Evolutionary conservation across 2,113 vertebrate species (phyloP).

Genomic region (Podilymbus podiceps): DNA sequence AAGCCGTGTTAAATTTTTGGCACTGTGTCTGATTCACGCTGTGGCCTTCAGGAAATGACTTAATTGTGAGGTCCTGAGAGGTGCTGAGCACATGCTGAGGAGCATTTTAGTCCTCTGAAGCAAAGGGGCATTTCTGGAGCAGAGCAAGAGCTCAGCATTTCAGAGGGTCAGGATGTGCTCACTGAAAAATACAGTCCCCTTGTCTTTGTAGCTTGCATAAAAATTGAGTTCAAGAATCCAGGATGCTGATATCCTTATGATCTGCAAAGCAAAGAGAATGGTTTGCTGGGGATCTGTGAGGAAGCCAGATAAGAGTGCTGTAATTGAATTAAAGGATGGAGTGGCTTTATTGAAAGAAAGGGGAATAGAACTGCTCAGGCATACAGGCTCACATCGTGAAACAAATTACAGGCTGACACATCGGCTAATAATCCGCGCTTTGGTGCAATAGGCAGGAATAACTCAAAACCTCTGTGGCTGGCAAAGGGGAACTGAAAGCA

Average conservation of each 20-base stretch:
- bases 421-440: neutral
- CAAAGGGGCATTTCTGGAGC: neutral
- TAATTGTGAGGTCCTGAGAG: neutral
- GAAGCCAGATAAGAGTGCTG: neutral
- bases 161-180: neutral
- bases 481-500: neutral
- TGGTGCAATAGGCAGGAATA: neutral
- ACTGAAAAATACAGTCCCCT: neutral
- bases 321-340: constrained; percentile 25
- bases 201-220: neutral
- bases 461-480: constrained; percentile 12
- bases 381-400: neutral
- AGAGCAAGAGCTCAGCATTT: neutral
- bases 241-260: neutral
- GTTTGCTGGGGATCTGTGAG: neutral
- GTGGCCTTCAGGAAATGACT: constrained; percentile 35
- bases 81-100: neutral
- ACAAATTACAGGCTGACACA: constrained; percentile 38
- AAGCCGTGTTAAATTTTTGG: constrained; percentile 31
- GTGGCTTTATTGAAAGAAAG: neutral
- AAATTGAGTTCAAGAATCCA: neutral
- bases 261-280: neutral
- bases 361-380: neutral
- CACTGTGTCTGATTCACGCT: neutral
- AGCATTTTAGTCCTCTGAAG: neutral